Base-by-base conservation (phyloP, 2,113 vertebrate species). In the Grammomys dolichurus region DNA sequence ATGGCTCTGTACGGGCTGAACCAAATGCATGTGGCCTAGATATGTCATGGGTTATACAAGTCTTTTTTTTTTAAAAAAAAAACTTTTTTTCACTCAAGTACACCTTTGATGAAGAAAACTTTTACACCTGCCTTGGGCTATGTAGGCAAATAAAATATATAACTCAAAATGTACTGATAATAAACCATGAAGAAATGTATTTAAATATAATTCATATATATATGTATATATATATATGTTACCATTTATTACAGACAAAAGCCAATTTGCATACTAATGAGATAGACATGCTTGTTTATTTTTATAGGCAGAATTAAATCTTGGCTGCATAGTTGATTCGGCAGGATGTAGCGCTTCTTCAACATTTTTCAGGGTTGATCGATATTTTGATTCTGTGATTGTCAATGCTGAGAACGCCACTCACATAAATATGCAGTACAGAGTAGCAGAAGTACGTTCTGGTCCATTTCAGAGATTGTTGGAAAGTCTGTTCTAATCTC, bases 341-440 rank as follows among this genome's bases (percentile, higher is more conserved):
- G 69, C 51, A 58, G 69, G 14, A 73, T 73, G 51, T 58, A 58
- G 87, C 58, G 24, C 33, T 7, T 88, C 51, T 72, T 73, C 87
- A 43, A 58, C 48, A 88, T 88, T 88, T 88, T 73, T 58, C 87
- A 43, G 87, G 70, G 69, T 73, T 88, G 87, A 88, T 88, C 87
- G 69, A 73, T 88, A 88, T 88, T 88, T 88, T 88, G 67, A 88
- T 73, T 56, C 73, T 73, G 33, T 88, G n/a, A 54, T 73, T 69
- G 67, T 73, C 87, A 73, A 88, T 40, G 69, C 69, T 40, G 86
- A 56, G 86, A 73, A 88, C 1, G 36, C 48, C 7, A 10, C 69
- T 88, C 24, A 40, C 69, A 73, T 72, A 73, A 73, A 88, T 73
- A 88, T 58, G 86, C 51, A 88, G 48, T 56, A 56, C 48, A 73